A percentile compares a stretch with the other conserved stretches of the same genome.
Conservation (phyloP, 2,797 vertebrate species). For the Sus cebifrons region DNA sequence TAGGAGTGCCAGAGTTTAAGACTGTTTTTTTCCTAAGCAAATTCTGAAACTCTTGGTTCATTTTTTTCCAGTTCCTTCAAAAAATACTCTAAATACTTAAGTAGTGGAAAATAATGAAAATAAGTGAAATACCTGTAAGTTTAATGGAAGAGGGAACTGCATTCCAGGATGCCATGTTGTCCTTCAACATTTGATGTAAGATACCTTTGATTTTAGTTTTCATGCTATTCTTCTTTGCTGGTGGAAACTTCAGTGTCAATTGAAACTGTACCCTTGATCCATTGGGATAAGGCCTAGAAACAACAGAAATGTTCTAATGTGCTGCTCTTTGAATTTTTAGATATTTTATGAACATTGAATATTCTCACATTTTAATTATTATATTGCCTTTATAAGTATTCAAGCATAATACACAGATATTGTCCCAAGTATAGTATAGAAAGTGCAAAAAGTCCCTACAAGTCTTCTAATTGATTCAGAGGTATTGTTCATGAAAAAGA, state of each 20-base stretch:
- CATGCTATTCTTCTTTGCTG: neutral
- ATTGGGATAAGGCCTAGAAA: slow-evolving; percentile 13
- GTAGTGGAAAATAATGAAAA: neutral
- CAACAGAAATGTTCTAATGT: slow-evolving; percentile 5
- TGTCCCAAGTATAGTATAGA: neutral
- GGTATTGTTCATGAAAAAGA: neutral
- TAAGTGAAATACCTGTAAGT: slow-evolving; percentile 29
- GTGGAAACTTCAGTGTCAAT: slow-evolving; percentile 64
- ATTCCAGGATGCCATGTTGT: slow-evolving; percentile 38
- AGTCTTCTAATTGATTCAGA: neutral
- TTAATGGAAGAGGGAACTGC: neutral
- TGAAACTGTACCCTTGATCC: slow-evolving; percentile 11
- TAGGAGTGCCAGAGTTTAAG: neutral
- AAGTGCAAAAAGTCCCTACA: neutral
- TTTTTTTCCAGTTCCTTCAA: neutral
- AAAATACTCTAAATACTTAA: neutral
- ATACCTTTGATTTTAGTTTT: neutral
- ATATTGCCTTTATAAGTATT: neutral
- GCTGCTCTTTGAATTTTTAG: neutral
- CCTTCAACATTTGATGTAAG: slow-evolving; percentile 31
- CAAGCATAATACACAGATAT: neutral
- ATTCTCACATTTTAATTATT: neutral
- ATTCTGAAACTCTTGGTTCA: neutral
- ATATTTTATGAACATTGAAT: neutral
- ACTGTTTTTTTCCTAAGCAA: neutral